Conservation (phyloP, 2,888 invertebrate species). For the Orchesella flavescens region DNA sequence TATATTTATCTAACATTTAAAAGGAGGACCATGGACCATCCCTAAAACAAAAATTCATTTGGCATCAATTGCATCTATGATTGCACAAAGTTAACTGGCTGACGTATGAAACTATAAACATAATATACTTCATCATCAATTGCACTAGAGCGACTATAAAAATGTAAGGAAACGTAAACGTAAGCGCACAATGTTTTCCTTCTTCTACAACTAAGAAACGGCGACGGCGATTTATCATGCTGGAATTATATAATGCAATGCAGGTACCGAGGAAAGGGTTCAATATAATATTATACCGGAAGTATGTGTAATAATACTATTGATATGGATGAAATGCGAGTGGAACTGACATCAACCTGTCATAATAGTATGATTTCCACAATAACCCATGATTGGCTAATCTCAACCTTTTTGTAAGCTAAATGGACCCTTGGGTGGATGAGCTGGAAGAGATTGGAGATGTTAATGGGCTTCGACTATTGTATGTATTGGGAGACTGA, state of each 20-base stretch:
- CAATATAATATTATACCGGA: slow-evolving; percentile 18
- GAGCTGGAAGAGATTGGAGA: slow-evolving; percentile 51
- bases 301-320: slow-evolving; percentile 43
- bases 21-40: too few species aligned
- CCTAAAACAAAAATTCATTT: slow-evolving; percentile 33
- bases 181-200: slow-evolving; percentile 56
- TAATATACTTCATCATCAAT: slow-evolving; percentile 9
- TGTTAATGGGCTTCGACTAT: slow-evolving; percentile 39
- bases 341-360: slow-evolving; percentile 9
- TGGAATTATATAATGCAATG: not conserved
- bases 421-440: slow-evolving; percentile 59
- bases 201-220: slow-evolving; percentile 9
- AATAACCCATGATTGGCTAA: not conserved
- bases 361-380: not conserved
- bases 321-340: slow-evolving; percentile 41
- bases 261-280: slow-evolving; percentile 54
- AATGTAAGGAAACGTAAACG: slow-evolving; percentile 10
- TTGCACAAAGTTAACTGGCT: slow-evolving; percentile 58
- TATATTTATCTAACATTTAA: not conserved
- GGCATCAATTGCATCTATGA: slow-evolving; percentile 49
- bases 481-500: slow-evolving; percentile 25
- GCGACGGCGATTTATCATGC: not conserved
- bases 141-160: slow-evolving; percentile 1
- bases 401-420: slow-evolving; percentile 26
- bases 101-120: not conserved